Conservation (phyloP, 1,140 invertebrate genomes). For the Hylaeus volcanicus region DNA sequence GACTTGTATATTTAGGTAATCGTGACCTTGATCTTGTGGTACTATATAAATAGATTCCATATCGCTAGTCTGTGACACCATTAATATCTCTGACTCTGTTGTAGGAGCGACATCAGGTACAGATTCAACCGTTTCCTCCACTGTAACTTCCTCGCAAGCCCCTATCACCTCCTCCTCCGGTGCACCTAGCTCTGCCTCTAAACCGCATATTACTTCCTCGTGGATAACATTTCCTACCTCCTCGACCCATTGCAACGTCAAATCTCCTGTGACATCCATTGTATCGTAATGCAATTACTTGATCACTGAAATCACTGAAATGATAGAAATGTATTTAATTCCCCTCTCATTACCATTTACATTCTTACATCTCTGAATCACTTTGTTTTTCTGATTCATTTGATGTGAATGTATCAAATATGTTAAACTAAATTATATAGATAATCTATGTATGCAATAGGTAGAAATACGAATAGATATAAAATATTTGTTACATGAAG, state of each 20-base stretch:
- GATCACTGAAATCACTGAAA: conserved; percentile 71
- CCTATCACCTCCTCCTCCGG: conserved; percentile 77
- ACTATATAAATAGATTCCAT: conserved; percentile 79
- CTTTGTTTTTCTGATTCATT: not conserved
- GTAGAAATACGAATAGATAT: not conserved
- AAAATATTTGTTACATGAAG: not conserved
- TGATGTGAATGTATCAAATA: not conserved
- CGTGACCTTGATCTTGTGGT: conserved; percentile 78
- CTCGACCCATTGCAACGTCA: conserved; percentile 82
- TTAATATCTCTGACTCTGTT: conserved; percentile 72
- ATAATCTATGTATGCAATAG: not conserved
- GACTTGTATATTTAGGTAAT: conserved; percentile 84
- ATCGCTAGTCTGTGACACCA: conserved; percentile 76
- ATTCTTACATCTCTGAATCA: not conserved
- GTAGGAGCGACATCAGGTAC: conserved; percentile 76
- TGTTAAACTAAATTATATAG: not conserved
- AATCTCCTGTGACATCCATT: conserved; percentile 77
- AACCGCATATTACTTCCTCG: conserved; percentile 84
- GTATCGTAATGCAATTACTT: conserved; percentile 52
- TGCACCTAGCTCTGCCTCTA: conserved; percentile 79
- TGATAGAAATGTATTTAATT: conserved; percentile 9
- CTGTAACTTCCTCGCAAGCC: conserved; percentile 79
- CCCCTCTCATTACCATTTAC: not conserved
- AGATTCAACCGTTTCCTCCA: conserved; percentile 80
- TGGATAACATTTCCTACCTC: conserved; percentile 82